These are phyloP conservation scores for Protobothrops flavoviridis DNA, from an alignment of 2,113 vertebrate genomes.

Conservation along the genomic window DNA sequence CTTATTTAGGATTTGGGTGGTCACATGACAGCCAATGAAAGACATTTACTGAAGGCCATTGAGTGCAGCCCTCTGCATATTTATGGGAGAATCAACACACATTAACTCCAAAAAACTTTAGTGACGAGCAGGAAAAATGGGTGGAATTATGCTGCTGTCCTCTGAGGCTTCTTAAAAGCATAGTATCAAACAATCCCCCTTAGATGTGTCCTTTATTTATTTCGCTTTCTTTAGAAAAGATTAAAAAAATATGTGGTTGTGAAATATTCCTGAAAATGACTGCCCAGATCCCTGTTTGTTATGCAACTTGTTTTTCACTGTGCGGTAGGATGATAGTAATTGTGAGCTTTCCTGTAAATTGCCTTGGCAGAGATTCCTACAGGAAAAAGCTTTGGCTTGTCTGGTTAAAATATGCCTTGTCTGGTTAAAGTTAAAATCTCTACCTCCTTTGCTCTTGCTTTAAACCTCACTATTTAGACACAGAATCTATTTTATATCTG, in stretches of 20 bases:
- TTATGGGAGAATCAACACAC: not conserved
- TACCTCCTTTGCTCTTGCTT: not conserved
- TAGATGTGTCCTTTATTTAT: not conserved
- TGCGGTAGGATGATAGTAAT: slow-evolving; percentile 35
- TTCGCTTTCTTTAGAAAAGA: not conserved
- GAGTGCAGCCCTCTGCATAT: not conserved
- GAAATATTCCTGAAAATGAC: slow-evolving; percentile 34
- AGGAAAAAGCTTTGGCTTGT: not conserved
- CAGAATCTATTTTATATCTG: not conserved
- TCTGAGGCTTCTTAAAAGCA: not conserved
- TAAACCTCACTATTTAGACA: not conserved
- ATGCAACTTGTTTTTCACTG: slow-evolving; percentile 49
- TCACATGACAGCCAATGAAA: not conserved
- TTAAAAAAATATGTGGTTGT: not conserved
- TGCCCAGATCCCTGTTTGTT: slow-evolving; percentile 20
- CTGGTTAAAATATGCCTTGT: not conserved
- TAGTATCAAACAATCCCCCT: not conserved
- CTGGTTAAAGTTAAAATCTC: not conserved
- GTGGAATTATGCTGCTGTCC: not conserved
- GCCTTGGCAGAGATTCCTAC: slow-evolving; percentile 24
- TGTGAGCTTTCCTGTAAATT: slow-evolving; percentile 53
- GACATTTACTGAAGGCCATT: not conserved
- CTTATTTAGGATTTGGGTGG: not conserved
- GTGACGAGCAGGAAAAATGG: not conserved
- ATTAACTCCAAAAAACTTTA: not conserved